Base-by-base conservation (phyloP, 2,888 invertebrate genomes). In the Drosophila ustulata region DNA sequence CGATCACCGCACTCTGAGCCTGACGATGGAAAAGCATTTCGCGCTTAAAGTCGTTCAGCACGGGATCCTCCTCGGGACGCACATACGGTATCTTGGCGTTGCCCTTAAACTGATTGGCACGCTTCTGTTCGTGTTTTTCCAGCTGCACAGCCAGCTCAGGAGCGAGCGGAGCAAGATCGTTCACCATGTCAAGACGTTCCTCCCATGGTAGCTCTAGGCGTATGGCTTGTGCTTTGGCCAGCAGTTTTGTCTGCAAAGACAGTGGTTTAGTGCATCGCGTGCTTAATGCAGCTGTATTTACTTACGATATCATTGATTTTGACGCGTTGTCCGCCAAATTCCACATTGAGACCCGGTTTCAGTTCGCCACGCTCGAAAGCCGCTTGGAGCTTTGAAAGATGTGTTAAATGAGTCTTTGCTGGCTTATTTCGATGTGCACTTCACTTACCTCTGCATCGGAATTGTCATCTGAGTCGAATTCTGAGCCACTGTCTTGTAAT, bases 21-120 rank as follows among this genome's bases (percentile, higher is more conserved):
- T 97, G 97, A 25, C 97, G 93, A 87, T 97, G 96, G 78, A 97
- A 97, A 75, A 95, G 93, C 90, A 97, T 96, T 93, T 99, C 99
- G 37, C 98, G 93, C 90, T 96, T 96, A 88, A 98, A 98, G 92
- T 99, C 98, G 93, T 98, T 97, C 25, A 97, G 91, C 0, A 97
- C 94, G 0, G 96, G 96, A 92, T 97, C 97, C 68, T 96, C 95
- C 0, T 94, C 93, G 0, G 96, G 94, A 1, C 94, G 93, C 80
- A 94, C 94, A 57, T 94, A 93, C 9, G 94, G 94, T 50, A 95
- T 92, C 76, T 96, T 96, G 82, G 94, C 95, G 65, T 94, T 95
- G 66, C 96, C 96, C 80, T 95, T 94, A 32, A 95, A 92, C 76
- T 94, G 93, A 78, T 94, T 95, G 4, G 94, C 93, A 0, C 96